Conservation (phyloP, 1,140 invertebrate species). For the Parasteatoda tepidariorum region DNA sequence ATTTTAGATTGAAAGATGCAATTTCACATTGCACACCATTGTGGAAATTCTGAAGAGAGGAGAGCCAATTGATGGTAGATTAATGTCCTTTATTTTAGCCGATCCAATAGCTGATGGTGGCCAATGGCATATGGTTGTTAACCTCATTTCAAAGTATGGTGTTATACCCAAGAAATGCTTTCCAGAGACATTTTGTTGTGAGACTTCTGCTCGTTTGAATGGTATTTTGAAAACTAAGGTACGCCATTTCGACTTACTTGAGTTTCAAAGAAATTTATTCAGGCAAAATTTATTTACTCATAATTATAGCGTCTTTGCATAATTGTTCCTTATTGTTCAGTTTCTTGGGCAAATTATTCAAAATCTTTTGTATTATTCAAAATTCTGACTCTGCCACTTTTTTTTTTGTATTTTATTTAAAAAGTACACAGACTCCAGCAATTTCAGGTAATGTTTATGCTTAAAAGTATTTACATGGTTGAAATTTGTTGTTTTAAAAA, state of each 20-base stretch:
- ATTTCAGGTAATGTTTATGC: no score
- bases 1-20: constrained; percentile 81
- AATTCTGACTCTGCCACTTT: no score
- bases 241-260: constrained; percentile 39
- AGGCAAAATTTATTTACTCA: no score
- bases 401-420: no score
- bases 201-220: constrained; percentile 80
- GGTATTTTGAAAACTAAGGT: constrained; percentile 84
- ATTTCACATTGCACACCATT: constrained; percentile 86
- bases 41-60: constrained; percentile 79
- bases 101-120: constrained; percentile 87
- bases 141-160: constrained; percentile 87
- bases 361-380: no score
- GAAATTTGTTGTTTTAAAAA: no score
- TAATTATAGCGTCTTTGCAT: no score
- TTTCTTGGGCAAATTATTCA: no score
- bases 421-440: no score
- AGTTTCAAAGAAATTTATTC: no score
- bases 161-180: constrained; percentile 88
- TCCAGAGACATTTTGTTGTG: constrained; percentile 83
- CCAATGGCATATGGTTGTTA: constrained; percentile 92
- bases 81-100: constrained; percentile 81
- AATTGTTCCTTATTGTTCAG: no score
- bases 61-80: constrained; percentile 81
- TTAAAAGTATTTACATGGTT: no score